Conservation (phyloP, 2,113 vertebrate genomes). For the Taurulus bubalis region DNA sequence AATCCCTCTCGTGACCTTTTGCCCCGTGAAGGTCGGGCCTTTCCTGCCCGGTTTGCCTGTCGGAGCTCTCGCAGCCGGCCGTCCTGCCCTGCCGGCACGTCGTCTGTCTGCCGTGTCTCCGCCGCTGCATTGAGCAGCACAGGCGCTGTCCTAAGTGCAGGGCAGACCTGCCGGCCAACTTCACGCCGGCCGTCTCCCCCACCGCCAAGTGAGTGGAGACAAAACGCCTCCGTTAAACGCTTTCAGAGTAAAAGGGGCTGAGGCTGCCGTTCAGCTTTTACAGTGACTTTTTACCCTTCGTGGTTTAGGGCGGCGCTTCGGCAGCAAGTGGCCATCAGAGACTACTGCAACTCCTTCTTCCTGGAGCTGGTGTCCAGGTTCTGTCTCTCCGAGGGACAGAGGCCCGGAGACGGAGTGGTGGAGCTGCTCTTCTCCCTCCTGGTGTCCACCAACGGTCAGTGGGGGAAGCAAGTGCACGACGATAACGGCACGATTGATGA, state of each 20-base stretch:
- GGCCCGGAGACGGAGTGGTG: constrained; percentile 73
- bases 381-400: constrained; percentile 72
- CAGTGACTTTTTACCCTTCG: not conserved
- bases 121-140: not conserved
- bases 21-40: constrained; percentile 70
- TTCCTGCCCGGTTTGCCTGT: constrained; percentile 76
- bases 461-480: too few species aligned
- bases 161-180: constrained; percentile 36
- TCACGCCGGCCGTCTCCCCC: constrained; percentile 57
- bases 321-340: constrained; percentile 62
- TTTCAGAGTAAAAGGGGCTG: too few species aligned
- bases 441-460: constrained; percentile 76
- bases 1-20: accelerated
- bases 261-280: not conserved
- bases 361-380: constrained; percentile 85
- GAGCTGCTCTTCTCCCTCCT: constrained; percentile 83
- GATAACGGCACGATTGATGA: not conserved
- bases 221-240: not conserved
- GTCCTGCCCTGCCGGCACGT: constrained; percentile 80
- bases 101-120: constrained; percentile 78
- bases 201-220: constrained; percentile 63
- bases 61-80: constrained; percentile 68
- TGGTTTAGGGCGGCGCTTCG: constrained; percentile 66
- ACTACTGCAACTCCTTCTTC: constrained; percentile 83
- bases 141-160: constrained; percentile 76